Conservation (phyloP, 2,888 invertebrate genomes). For the Aethes cnicana region DNA sequence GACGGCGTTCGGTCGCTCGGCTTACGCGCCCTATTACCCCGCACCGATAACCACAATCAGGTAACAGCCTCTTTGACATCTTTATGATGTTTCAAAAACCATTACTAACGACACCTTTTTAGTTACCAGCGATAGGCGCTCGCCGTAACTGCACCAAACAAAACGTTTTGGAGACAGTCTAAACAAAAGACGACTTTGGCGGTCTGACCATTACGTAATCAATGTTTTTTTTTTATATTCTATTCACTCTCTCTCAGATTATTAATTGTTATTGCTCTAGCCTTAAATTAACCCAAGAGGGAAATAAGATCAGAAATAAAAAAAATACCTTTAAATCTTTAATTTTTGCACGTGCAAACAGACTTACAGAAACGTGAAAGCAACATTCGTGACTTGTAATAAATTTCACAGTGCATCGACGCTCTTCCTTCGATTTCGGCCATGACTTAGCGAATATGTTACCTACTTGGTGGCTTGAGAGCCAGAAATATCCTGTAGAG, state of each 20-base stretch:
- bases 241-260: slow-evolving; percentile 15
- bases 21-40: slow-evolving; percentile 61
- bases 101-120: slow-evolving; percentile 83
- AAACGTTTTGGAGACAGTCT: slow-evolving; percentile 59
- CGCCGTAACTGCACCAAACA: slow-evolving; percentile 57
- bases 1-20: slow-evolving; percentile 33
- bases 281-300: not conserved
- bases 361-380: too few species aligned
- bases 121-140: slow-evolving; percentile 75
- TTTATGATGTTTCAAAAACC: slow-evolving; percentile 81
- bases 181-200: slow-evolving; percentile 46
- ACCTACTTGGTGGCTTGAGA: slow-evolving; percentile 26
- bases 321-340: too few species aligned
- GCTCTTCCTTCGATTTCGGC: slow-evolving; percentile 1
- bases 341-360: too few species aligned
- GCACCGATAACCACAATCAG: slow-evolving; percentile 73
- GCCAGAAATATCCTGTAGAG: slow-evolving; percentile 25
- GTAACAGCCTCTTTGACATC: slow-evolving; percentile 78
- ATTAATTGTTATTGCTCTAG: not conserved
- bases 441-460: slow-evolving; percentile 29
- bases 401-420: not conserved
- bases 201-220: slow-evolving; percentile 30
- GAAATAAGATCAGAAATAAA: not conserved
- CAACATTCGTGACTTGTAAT: not conserved
- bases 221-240: slow-evolving; percentile 15